Conservation (phyloP, 2,113 vertebrate species). For the Atherinomorus stipes region DNA sequence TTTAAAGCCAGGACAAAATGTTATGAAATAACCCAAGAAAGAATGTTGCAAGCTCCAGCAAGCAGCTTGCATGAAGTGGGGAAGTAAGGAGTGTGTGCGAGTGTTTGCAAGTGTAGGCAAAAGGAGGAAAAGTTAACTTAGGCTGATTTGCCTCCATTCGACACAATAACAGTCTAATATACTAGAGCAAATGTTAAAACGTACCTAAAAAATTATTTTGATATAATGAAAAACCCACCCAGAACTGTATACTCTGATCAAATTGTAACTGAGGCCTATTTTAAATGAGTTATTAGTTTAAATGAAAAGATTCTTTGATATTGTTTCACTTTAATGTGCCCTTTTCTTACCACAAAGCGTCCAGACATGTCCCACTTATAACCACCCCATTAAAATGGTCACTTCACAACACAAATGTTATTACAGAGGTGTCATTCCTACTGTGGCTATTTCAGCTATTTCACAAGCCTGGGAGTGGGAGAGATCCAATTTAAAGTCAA, state of each 20-base stretch:
- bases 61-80: conserved; percentile 72
- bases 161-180: conserved; percentile 8
- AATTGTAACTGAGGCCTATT: not conserved
- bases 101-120: conserved; percentile 33
- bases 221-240: not conserved
- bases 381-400: not conserved
- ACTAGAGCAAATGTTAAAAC: not conserved
- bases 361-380: conserved; percentile 1
- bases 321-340: not conserved
- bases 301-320: not conserved
- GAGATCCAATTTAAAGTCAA: conserved; percentile 44
- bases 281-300: not conserved
- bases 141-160: not conserved
- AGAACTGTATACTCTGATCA: not conserved
- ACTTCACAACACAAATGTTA: conserved; percentile 15
- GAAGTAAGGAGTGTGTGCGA: conserved; percentile 53
- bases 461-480: conserved; percentile 50
- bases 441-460: conserved; percentile 56
- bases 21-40: conserved; percentile 79
- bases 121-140: conserved; percentile 39
- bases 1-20: conserved; percentile 71
- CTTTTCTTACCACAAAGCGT: not conserved
- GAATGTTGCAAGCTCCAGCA: conserved; percentile 82
- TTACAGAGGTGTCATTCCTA: conserved; percentile 28
- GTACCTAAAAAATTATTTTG: not conserved